Evolutionary conservation across 2,888 invertebrate genomes (phyloP).

Genomic region (Parelbella ahira): DNA sequence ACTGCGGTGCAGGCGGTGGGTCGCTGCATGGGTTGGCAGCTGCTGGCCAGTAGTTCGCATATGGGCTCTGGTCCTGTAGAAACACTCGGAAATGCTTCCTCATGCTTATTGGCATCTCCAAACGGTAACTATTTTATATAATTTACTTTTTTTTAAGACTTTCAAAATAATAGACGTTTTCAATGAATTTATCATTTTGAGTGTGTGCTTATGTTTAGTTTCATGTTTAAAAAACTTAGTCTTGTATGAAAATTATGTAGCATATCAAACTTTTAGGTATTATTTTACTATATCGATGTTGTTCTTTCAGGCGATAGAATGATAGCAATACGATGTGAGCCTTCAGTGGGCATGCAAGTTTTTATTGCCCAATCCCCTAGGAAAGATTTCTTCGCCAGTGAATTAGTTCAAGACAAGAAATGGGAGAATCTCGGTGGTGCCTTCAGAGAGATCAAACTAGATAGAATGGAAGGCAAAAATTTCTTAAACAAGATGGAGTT

Average conservation of each 20-base stretch:
- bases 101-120: constrained; percentile 94
- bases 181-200: no score
- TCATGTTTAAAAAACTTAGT: no score
- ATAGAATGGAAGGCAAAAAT: constrained; percentile 97
- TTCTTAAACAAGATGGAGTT: constrained; percentile 98
- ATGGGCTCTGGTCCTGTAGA: constrained; percentile 95
- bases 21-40: constrained; percentile 97
- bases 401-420: constrained; percentile 92
- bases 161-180: no score
- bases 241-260: no score
- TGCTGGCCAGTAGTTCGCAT: constrained; percentile 92
- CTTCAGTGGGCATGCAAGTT: constrained; percentile 93
- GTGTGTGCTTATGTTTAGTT: no score
- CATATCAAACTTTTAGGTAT: no score
- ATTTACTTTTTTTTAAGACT: no score
- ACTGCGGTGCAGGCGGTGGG: constrained; percentile 93
- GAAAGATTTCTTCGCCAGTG: constrained; percentile 92
- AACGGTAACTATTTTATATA: no score
- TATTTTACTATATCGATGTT: no score
- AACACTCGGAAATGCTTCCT: constrained; percentile 94
- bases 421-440: constrained; percentile 97
- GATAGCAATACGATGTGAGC: constrained; percentile 94
- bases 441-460: constrained; percentile 93
- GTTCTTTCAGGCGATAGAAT: constrained; percentile 83
- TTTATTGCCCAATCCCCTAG: constrained; percentile 93